Evolutionary conservation across 1,140 invertebrate genomes (phyloP), one percentile per base, ranked within the genome.

Genomic region (Colletes gigas): DNA sequence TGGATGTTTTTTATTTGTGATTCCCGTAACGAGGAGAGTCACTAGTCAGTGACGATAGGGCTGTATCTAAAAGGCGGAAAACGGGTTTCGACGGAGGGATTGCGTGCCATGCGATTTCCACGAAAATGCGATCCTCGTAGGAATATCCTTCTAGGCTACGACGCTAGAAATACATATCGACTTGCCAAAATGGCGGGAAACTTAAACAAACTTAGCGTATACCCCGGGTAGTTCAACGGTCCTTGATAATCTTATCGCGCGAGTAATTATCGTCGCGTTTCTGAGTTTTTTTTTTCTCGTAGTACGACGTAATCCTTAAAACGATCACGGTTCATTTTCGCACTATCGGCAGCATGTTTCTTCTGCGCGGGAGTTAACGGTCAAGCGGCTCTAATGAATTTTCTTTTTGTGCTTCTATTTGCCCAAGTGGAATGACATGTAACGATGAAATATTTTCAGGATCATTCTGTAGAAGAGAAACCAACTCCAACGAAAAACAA

Each of bases 401-500:
- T 63, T 41, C 1, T 12, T 14, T n/a, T n/a, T 4, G 3, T 68
- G 14, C n/a, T n/a, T 55, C 4, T 6, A 30, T 39, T 54, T 12
- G 10, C 3, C 12, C n/a, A 44, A 41, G 44, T 7, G 9, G 15
- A 60, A 57, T 76, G 17, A 72, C 63, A 41, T 57, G 62, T 3
- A 69, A 41, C 10, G 21, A 68, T 68, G 62, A 65, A 54, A 75
- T 81, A 78, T 90, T 91, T 89, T n/a, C 76, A 93, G 92, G 89
- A 92, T 63, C 90, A 92, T 78, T 88, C 89, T 41, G 65, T 79
- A 44, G 90, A 92, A 21, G 94, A 93, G 65, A 92, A 94, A 76
- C 89, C 92, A 63, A 89, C 90, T 57, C 89, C 89, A 60, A 84
- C 89, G 66, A 94, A 93, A 91, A 93, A 93, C 70, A 93, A 92